Base-by-base conservation (phyloP, 2,113 vertebrate species). In the Pelmatolapia mariae region DNA sequence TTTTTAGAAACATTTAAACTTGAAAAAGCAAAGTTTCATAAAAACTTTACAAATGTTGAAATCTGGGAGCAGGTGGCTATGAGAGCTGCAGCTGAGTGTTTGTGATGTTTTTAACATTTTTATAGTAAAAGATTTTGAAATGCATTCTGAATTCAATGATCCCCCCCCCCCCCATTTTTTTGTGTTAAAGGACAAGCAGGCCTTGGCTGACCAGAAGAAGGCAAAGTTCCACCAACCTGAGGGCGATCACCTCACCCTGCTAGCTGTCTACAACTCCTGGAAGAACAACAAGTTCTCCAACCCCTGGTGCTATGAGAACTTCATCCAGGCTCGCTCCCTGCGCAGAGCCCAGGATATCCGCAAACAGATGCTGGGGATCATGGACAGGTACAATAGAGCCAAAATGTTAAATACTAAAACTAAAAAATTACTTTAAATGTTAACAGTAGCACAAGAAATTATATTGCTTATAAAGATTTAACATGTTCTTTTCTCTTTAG, bases 251-350 rank as follows among this genome's bases (percentile, higher is more conserved):
- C 97, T 99, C 82, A 99, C 99, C 1, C 93, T 99, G 83, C 95
- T 99, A 94, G 99, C 99, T 2, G 99, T 99, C n/a, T 99, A 99
- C 95, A 99, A 99, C 90, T 99, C 99, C 59, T 99, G 99, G 99
- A 99, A 99, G 93, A 99, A 99, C 86, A 99, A 99, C 89, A 99
- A 99, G 89, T 99, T 99, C 93, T 99, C 99, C 86, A 99, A 99
- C 91, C 98, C 99, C 3, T 99, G 99, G 99, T 99, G 99, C 92
- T 99, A 99, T 2, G 98, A 99, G 89, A 99, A 99, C 63, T 99
- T 99, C 53, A 99, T 99, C 92, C 99, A 99, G 95, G 99, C 98
- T 2, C 97, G 99, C 9, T 99, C 99, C 7, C 96, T 99, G 31
- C 97, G 98, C 36, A 94, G 99, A 56, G 98, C 97, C 0, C 99